Conservation (phyloP, 2,888 invertebrate species). For the Notodonta ziczac region DNA sequence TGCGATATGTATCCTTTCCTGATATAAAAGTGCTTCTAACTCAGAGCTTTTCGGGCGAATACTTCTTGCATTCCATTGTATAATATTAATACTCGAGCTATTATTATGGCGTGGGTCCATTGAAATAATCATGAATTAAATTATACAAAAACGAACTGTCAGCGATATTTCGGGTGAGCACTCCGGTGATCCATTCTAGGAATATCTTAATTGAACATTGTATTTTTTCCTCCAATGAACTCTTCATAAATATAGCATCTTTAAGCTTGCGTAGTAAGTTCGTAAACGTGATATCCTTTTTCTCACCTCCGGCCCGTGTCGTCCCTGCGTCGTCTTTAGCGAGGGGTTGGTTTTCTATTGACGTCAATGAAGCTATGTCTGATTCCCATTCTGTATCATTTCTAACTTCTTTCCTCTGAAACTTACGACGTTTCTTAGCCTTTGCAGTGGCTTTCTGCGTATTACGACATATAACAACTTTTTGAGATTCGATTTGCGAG, state of each 20-base stretch:
- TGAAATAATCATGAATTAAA: background rate
- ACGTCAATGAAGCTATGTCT: too few relatives aligned
- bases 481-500: too few relatives aligned
- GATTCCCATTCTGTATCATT: too few relatives aligned
- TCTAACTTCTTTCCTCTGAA: too few relatives aligned
- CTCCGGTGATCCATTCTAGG: background rate
- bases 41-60: constrained; percentile 11
- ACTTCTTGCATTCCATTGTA: constrained; percentile 5
- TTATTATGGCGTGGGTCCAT: background rate
- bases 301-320: background rate
- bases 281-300: background rate
- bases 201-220: background rate
- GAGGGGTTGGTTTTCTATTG: too few relatives aligned
- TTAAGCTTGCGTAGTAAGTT: background rate
- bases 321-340: too few relatives aligned
- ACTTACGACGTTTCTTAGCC: too few relatives aligned
- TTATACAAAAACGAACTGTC: background rate
- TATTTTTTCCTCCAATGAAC: background rate
- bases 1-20: constrained; percentile 20
- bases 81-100: constrained; percentile 2
- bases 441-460: too few relatives aligned
- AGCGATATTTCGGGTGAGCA: background rate
- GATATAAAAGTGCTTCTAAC: constrained; percentile 10
- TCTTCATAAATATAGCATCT: background rate
- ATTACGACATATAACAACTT: too few relatives aligned